Evolutionary conservation across 2,797 vertebrate species (phyloP).

Genomic region (Propithecus deckenii): DNA sequence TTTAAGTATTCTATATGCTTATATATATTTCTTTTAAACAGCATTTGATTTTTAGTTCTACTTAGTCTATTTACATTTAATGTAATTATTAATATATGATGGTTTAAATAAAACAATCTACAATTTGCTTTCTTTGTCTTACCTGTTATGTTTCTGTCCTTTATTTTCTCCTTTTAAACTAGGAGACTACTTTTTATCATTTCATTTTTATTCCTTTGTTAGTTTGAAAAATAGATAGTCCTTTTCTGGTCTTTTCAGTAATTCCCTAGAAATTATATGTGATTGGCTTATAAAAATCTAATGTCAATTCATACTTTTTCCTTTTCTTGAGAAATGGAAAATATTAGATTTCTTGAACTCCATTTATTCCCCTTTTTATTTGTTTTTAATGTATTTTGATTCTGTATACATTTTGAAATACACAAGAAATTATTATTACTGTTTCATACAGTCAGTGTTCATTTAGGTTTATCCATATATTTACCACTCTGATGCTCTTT

Average conservation of each 20-base stretch:
- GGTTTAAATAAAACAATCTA: neutral
- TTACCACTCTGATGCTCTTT: neutral
- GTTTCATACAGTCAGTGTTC: neutral
- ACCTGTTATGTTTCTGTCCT: neutral
- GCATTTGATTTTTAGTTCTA: neutral
- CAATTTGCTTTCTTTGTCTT: neutral
- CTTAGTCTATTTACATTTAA: neutral
- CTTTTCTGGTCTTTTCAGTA: neutral
- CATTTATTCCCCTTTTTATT: no score
- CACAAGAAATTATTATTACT: neutral
- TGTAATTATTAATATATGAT: neutral
- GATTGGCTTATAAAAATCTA: neutral
- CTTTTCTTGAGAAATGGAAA: neutral
- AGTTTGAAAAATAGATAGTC: neutral
- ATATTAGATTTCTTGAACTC: neutral
- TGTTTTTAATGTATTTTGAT: neutral
- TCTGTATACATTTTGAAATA: neutral
- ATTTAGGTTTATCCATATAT: neutral
- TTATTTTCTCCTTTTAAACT: neutral
- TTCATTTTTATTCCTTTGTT: neutral
- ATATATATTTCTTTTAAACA: neutral
- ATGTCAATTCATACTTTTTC: neutral
- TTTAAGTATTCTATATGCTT: neutral
- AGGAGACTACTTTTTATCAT: neutral
- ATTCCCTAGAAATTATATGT: neutral